phyloP scores from a whole-genome alignment of 2,888 invertebrate species.

The Pollenia amentaria region DNA sequence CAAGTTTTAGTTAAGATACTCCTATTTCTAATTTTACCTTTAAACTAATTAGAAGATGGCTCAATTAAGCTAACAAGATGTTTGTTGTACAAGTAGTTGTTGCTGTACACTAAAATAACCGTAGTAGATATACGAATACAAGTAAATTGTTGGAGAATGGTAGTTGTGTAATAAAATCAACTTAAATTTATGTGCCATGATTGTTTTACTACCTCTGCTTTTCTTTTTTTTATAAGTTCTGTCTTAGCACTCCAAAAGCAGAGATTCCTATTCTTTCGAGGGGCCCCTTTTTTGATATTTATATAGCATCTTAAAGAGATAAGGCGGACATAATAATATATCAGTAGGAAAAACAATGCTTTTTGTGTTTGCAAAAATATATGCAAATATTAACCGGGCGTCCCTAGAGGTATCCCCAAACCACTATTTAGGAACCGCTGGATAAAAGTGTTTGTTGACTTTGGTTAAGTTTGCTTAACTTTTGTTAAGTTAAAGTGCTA shows the following conservation, averaged over 20 bases:
- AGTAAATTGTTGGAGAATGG: conserved; percentile 43
- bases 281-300: no score
- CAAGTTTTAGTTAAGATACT: conserved; percentile 54
- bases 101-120: conserved; percentile 8
- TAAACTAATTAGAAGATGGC: conserved; percentile 78
- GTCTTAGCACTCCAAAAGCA: no score
- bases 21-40: conserved; percentile 31
- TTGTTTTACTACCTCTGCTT: conserved; percentile 45
- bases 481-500: conserved; percentile 57
- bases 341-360: no score
- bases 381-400: no score
- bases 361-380: no score
- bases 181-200: conserved; percentile 64
- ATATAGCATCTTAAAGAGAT: no score
- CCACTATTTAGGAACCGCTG: not conserved
- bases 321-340: no score
- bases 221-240: not conserved
- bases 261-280: no score
- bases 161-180: conserved; percentile 66
- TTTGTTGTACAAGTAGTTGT: conserved; percentile 76
- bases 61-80: conserved; percentile 79
- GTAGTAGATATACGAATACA: conserved; percentile 22
- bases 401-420: no score
- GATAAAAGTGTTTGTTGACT: not conserved
- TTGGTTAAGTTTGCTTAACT: conserved; percentile 41